Conservation (phyloP, 2,888 invertebrate genomes). For the Osmoderma eremita region DNA sequence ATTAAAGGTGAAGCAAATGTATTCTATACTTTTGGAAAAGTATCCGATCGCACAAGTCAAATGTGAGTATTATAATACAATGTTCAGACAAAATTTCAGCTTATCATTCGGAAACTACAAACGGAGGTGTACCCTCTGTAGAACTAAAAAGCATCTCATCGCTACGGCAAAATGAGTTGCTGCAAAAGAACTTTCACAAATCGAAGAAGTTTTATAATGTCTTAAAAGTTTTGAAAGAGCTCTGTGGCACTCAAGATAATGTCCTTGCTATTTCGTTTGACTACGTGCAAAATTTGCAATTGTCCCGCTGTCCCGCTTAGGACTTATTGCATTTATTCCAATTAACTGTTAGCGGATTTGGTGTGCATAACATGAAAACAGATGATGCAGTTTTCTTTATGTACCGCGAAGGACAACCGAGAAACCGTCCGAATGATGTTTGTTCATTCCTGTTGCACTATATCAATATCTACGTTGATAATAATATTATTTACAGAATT, state of each 20-base stretch:
- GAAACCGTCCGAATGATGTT: conserved; percentile 40
- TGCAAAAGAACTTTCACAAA: background rate
- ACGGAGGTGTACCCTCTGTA: too few species aligned
- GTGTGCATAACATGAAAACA: conserved; percentile 42
- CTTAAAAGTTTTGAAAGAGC: background rate
- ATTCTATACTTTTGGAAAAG: background rate
- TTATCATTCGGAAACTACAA: too few species aligned
- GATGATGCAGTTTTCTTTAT: conserved; percentile 32
- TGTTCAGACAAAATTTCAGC: too few species aligned
- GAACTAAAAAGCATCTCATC: too few species aligned
- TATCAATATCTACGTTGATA: background rate
- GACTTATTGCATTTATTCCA: conserved; percentile 26
- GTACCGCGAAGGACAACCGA: conserved; percentile 41
- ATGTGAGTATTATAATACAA: background rate
- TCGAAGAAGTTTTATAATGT: background rate
- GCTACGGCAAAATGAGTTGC: background rate
- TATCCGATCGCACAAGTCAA: background rate
- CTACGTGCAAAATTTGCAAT: conserved; percentile 1
- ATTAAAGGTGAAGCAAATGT: background rate
- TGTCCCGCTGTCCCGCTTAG: background rate
- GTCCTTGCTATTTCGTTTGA: background rate
- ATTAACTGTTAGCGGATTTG: conserved; percentile 44
- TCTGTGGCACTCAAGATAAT: background rate
- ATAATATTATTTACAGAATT: conserved; percentile 28
- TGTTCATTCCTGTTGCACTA: conserved; percentile 7